Conservation (phyloP, 2,797 vertebrate genomes). For the Sebastolobus alascanus region DNA sequence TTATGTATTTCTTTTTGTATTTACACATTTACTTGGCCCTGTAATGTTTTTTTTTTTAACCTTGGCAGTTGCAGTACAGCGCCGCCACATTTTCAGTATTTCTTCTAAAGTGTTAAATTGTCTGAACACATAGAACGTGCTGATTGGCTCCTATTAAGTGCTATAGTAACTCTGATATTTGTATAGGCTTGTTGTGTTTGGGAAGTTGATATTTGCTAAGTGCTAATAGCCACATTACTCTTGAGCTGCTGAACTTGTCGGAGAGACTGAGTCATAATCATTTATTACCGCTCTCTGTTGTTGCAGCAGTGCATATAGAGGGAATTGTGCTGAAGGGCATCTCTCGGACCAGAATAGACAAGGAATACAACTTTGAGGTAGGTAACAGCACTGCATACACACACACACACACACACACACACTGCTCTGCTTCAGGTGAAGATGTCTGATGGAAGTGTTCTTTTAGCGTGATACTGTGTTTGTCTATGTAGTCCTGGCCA, state of each 20-base stretch:
- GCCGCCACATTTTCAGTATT: background rate
- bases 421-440: background rate
- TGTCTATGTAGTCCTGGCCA: background rate
- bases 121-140: background rate
- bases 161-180: background rate
- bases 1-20: background rate
- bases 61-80: background rate
- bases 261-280: background rate
- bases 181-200: background rate
- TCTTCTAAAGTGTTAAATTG: background rate
- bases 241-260: background rate
- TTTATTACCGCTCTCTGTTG: conserved; percentile 10
- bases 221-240: background rate
- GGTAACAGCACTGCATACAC: background rate
- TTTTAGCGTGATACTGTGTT: background rate
- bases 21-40: background rate
- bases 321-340: conserved; percentile 78
- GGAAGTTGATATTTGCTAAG: background rate
- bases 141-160: background rate
- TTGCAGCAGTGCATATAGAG: conserved; percentile 82
- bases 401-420: background rate
- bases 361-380: conserved; percentile 85
- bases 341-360: conserved; percentile 72
- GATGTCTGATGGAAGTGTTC: background rate
- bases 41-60: background rate